Conservation (phyloP, 2,113 vertebrate species). For the Mesembrinibis cayennensis region DNA sequence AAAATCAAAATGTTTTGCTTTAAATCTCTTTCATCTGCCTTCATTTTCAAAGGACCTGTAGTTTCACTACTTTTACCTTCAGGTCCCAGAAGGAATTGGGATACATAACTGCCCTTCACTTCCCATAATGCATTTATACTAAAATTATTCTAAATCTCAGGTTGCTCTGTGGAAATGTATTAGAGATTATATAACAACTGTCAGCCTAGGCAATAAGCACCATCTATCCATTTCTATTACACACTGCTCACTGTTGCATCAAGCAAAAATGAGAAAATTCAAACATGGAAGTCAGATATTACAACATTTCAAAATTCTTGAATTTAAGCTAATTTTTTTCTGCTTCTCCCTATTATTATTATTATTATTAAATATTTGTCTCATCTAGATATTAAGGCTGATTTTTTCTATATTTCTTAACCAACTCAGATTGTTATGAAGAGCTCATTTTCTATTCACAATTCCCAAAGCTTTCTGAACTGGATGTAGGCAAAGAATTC, state of each 20-base stretch:
- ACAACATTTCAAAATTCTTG: not conserved
- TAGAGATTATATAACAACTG: not conserved
- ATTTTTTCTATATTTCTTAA: not conserved
- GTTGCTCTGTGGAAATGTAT: not conserved
- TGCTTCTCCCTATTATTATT: not conserved
- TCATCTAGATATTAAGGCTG: not conserved
- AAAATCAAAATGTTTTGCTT: conserved; percentile 9
- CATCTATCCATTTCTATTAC: not conserved
- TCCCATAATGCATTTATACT: not conserved
- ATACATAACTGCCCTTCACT: not conserved
- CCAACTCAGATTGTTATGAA: not conserved
- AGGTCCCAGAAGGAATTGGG: not conserved
- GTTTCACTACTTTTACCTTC: not conserved
- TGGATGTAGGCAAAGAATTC: not conserved
- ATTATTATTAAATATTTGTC: not conserved
- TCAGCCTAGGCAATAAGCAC: not conserved
- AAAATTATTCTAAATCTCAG: not conserved
- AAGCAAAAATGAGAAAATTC: not conserved
- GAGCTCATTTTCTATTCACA: not conserved
- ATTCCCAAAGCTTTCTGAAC: not conserved
- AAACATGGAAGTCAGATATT: not conserved
- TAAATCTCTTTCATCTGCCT: not conserved
- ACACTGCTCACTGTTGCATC: not conserved
- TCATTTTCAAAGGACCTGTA: not conserved
- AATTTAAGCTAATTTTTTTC: not conserved